phyloP scores from a whole-genome alignment of 2,888 invertebrate species.

The Ernsta delagoae region DNA sequence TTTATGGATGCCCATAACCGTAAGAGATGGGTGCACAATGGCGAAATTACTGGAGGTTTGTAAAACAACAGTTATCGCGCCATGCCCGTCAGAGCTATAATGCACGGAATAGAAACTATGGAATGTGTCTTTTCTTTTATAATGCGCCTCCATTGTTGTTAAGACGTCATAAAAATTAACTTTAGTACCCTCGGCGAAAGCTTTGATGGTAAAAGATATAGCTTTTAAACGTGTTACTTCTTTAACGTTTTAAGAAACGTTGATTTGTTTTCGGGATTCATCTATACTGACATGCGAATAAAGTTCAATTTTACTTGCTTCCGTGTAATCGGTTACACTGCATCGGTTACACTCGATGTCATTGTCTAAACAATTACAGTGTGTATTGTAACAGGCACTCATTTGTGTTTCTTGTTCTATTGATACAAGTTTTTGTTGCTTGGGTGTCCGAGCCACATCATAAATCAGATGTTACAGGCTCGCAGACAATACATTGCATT shows the following conservation, averaged over 20 bases:
- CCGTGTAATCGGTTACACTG: slow-evolving; percentile 43
- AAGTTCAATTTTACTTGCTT: slow-evolving; percentile 1
- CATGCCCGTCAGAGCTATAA: slow-evolving; percentile 51
- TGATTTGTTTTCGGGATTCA: slow-evolving; percentile 24
- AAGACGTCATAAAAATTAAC: slow-evolving; percentile 80
- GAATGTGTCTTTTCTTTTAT: slow-evolving; percentile 72
- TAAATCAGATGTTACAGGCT: slow-evolving; percentile 74
- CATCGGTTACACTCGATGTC: slow-evolving; percentile 62
- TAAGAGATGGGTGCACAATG: slow-evolving; percentile 54
- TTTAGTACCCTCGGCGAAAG: slow-evolving; percentile 74
- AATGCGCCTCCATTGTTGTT: slow-evolving; percentile 68
- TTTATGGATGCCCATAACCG: slow-evolving; percentile 51
- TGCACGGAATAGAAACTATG: slow-evolving; percentile 61
- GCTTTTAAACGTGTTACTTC: slow-evolving; percentile 42
- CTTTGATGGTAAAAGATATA: slow-evolving; percentile 76
- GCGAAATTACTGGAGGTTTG: slow-evolving; percentile 50
- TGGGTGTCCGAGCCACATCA: slow-evolving; percentile 80
- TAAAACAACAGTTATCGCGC: slow-evolving; percentile 57
- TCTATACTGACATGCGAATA: slow-evolving; percentile 34
- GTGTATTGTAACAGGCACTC: slow-evolving; percentile 78
- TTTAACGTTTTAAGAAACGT: slow-evolving; percentile 44
- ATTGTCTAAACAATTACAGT: slow-evolving; percentile 83
- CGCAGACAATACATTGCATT: slow-evolving; percentile 50
- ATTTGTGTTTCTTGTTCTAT: slow-evolving; percentile 81
- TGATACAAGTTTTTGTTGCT: slow-evolving; percentile 75